Conservation (phyloP, 2,797 vertebrate species). For the Uromys caudimaculatus region DNA sequence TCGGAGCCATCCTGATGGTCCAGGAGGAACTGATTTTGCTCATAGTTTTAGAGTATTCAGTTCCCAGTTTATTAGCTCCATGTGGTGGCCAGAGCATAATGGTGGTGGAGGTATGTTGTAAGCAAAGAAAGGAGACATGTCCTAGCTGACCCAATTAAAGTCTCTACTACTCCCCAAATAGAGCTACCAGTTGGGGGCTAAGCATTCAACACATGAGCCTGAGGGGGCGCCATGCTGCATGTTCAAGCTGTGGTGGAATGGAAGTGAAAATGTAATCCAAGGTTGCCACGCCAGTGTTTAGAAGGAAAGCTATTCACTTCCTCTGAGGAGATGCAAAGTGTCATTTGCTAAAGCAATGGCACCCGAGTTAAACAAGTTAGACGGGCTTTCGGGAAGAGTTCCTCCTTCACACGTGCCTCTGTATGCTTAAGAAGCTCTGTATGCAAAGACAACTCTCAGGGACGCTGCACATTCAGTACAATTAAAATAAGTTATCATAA, state of each 20-base stretch:
- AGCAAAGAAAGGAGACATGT: not conserved
- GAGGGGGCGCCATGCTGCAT: not conserved
- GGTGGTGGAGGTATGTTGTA: not conserved
- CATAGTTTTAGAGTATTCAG: not conserved
- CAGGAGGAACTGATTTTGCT: not conserved
- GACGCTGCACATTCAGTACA: not conserved
- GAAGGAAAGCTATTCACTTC: not conserved
- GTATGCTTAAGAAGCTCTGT: not conserved
- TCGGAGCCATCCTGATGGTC: not conserved
- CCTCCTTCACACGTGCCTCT: not conserved
- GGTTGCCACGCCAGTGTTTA: not conserved
- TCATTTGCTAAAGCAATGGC: not conserved
- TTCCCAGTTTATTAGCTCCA: too few relatives aligned
- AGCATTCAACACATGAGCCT: not conserved
- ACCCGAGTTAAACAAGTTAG: not conserved
- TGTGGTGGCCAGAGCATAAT: not conserved
- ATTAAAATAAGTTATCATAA: constrained; percentile 22
- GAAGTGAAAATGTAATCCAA: not conserved
- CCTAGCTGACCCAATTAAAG: not conserved
- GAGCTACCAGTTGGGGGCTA: not conserved
- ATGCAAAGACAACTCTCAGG: not conserved
- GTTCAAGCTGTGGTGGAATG: not conserved
- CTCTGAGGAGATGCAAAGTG: not conserved
- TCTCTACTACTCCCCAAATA: not conserved
- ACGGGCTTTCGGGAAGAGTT: not conserved